These are phyloP conservation scores for Byasa hedistus DNA, from an alignment of 2,888 invertebrate species.

Conservation along the genomic window DNA sequence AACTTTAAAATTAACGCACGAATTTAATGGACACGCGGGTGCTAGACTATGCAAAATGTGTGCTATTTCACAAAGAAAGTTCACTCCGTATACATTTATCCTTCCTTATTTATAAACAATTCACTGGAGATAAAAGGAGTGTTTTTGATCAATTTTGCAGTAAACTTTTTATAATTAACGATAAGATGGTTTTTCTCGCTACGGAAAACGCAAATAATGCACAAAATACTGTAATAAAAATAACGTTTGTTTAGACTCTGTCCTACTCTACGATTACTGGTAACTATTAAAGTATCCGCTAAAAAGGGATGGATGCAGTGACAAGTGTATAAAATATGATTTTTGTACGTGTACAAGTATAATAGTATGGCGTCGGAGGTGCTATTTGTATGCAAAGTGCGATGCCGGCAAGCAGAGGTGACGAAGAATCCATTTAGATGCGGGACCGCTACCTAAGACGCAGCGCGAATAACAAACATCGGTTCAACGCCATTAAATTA, in stretches of 20 bases:
- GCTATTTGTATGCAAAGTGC: slow-evolving; percentile 70
- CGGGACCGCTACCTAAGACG: slow-evolving; percentile 51
- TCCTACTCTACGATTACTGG: slow-evolving; percentile 4
- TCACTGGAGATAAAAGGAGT: not conserved
- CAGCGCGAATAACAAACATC: slow-evolving; percentile 47
- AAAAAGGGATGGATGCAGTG: slow-evolving; percentile 17
- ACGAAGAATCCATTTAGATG: slow-evolving; percentile 69
- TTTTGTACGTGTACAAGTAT: slow-evolving; percentile 34
- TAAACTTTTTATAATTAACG: not conserved
- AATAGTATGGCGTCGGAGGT: slow-evolving; percentile 23
- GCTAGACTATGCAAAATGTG: slow-evolving; percentile 29
- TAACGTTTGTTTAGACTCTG: not conserved
- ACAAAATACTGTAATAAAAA: not conserved
- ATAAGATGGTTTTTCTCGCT: not conserved
- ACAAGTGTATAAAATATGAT: slow-evolving; percentile 36
- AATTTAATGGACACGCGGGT: slow-evolving; percentile 42
- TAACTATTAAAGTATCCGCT: slow-evolving; percentile 18
- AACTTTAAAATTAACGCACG: slow-evolving; percentile 46
- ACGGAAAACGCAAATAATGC: not conserved
- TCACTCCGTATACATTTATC: slow-evolving; percentile 22
- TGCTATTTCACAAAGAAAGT: slow-evolving; percentile 25
- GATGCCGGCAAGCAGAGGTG: slow-evolving; percentile 60
- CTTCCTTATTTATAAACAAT: slow-evolving; percentile 10
- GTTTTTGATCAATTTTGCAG: not conserved
- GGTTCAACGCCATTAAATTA: slow-evolving; percentile 48